Evolutionary conservation across 2,888 invertebrate species (phyloP), one percentile per base, ranked within the genome.

Genomic region (Callinectes sapidus): DNA sequence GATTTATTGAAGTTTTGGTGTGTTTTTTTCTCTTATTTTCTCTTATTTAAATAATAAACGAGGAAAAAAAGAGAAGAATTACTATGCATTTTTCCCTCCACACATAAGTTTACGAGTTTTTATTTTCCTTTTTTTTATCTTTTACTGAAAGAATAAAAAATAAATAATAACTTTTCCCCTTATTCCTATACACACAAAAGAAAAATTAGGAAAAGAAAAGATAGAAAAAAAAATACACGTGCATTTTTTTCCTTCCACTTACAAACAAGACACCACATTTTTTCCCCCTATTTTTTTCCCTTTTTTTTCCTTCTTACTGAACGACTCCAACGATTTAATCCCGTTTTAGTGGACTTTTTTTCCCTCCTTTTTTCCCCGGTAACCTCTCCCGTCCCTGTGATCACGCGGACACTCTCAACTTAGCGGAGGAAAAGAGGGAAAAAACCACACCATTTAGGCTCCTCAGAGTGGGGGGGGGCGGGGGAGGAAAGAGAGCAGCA

Each of bases 311-410:
- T 39, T 16, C 35, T 86, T 28, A 71, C 71, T 71, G 71, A 61
- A 61, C 61, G 61, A n/a, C 71, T 28, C 71, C 71, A 71, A 71
- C 71, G 71, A 71, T 28, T 71, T 71, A 71, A 71, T 71, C 71
- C 66, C 71, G n/a, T 71, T 71, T 71, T 32, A 32, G 81, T 35
- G 81, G 13, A 81, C 35, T 16, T 81, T 32, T 35, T 35, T 35
- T 71, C 39, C 28, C 23, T 61, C 6, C 23, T 23, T 61, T 61
- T 61, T 18, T 23, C 61, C 61, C 18, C 18, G 61, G 23, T 61
- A 61, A 61, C 16, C 16, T 61, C 23, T 61, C 61, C 23, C 61
- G 61, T 35, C n/a, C 81, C 32, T 35, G 35, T 35, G 81, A 81
- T 81, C 32, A 35, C 81, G 13, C 13, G 35, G n/a, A 35, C 32